Base-by-base conservation (phyloP, 2,113 vertebrate genomes). In the Pseudorasbora parva region DNA sequence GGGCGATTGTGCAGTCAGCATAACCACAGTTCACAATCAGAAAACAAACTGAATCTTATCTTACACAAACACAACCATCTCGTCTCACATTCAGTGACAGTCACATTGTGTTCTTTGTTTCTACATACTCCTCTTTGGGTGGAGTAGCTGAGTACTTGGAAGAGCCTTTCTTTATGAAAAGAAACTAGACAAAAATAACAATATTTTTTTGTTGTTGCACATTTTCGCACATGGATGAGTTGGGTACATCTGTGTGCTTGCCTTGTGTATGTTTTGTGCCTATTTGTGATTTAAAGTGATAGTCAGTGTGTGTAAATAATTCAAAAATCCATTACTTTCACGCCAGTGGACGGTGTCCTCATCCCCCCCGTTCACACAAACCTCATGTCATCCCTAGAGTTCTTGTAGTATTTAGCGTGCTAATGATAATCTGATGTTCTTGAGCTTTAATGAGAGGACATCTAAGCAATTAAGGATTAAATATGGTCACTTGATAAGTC, bases 361-460 rank as follows among this genome's bases (percentile, higher is more conserved):
- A 3, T 4, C 5, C 15, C 15, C 62, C 7, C 30, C 17, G 15
- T 66, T 30, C 8, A 37, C 64, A 68, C 64, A 68, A 30, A 33
- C 17, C 64, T 68, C 30, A 1, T 3, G 8, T 49, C 27, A 8
- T n/a, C 25, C 27, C 21, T 30, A 17, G 17, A 56, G 49, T 76
- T 54, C 8, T 4, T 54, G 72, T 21, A 17, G 19, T 41, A 59
- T 54, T 59, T 77, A 41, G 68, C 9, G 2, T 43, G 43, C 71
- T 73, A 73, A 49, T 73, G 71, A 43, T 49, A 73, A 73, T 73
- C 71, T 43, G 19, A 71, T n/a, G 66, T 47, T 73, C 71, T 73
- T 74, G 0, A 19, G 8, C 45, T 74, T 73, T 74, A 74, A 27
- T 10, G 45, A 74, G 71, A 27, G 45, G 41, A 30, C 71, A 45